Evolutionary conservation across 1,140 invertebrate species (phyloP).

Genomic region (Drosophila tsacasi): DNA sequence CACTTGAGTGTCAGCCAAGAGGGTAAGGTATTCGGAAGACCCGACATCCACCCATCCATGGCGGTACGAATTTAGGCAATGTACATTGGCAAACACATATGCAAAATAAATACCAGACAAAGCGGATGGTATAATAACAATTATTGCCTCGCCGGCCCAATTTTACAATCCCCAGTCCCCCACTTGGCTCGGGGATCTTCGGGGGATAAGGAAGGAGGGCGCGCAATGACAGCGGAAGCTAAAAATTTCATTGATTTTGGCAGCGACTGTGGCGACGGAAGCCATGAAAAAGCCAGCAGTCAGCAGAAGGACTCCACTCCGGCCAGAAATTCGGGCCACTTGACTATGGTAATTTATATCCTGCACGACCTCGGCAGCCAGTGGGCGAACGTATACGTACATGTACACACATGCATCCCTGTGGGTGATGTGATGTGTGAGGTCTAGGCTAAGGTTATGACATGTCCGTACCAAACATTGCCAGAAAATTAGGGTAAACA

Average conservation of each 20-base stretch:
- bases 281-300: constrained; percentile 67
- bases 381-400: constrained; percentile 1
- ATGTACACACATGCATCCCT: background rate
- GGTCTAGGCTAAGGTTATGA: constrained; percentile 82
- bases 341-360: constrained; percentile 75
- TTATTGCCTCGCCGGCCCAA: constrained; percentile 72
- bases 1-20: constrained; percentile 18
- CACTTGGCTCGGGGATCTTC: constrained; percentile 31
- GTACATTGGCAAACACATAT: constrained; percentile 62
- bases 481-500: constrained; percentile 59
- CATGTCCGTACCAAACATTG: constrained; percentile 55
- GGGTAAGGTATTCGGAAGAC: background rate
- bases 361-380: constrained; percentile 59
- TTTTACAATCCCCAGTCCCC: constrained; percentile 54
- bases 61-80: constrained; percentile 12
- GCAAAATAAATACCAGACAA: constrained; percentile 79
- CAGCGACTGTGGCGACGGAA: constrained; percentile 51
- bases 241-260: constrained; percentile 80
- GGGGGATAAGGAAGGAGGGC: constrained; percentile 10
- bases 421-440: constrained; percentile 38
- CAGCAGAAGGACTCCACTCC: constrained; percentile 45
- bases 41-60: background rate
- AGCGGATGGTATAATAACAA: constrained; percentile 81
- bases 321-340: constrained; percentile 63
- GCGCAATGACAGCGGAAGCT: constrained; percentile 66